These are phyloP conservation scores for Epinephelus moara DNA, from an alignment of 2,113 vertebrate species.

Conservation along the genomic window DNA sequence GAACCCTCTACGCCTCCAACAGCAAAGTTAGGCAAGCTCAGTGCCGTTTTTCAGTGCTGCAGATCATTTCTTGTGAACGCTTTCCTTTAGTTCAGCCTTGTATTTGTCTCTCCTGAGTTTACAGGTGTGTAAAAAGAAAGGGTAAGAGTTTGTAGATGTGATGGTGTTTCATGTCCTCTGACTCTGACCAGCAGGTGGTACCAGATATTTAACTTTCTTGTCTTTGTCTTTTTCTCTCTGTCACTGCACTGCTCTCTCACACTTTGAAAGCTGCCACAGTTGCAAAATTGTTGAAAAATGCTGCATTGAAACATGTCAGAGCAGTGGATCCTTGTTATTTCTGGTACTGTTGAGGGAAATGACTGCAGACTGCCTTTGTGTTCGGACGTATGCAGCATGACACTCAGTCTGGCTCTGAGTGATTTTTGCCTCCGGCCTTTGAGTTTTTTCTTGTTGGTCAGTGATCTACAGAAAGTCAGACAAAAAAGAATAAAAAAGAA, in stretches of 20 bases:
- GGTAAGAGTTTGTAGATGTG: not conserved
- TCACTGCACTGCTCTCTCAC: not conserved
- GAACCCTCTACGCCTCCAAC: constrained; percentile 17
- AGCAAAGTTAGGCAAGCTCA: not conserved
- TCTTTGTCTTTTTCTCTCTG: constrained; percentile 2
- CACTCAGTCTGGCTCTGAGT: not conserved
- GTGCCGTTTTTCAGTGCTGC: not conserved
- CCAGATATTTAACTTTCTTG: constrained; percentile 77
- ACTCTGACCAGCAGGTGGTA: constrained; percentile 81
- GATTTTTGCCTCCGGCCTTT: not conserved
- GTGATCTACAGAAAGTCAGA: not conserved
- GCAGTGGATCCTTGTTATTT: constrained; percentile 1
- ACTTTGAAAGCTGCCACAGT: not conserved
- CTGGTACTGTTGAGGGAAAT: not conserved
- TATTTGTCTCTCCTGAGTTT: not conserved
- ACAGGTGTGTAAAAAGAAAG: not conserved
- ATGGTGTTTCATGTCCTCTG: constrained; percentile 31
- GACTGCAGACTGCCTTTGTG: not conserved
- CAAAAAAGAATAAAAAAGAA: not conserved
- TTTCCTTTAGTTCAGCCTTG: not conserved
- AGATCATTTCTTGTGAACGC: not conserved
- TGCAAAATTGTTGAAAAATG: not conserved
- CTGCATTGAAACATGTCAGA: not conserved
- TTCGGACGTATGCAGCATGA: not conserved
- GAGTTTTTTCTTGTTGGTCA: not conserved